Evolutionary conservation across 1,140 invertebrate genomes (phyloP), one percentile per base, ranked within the genome.

Genomic region (Sinella curviseta): DNA sequence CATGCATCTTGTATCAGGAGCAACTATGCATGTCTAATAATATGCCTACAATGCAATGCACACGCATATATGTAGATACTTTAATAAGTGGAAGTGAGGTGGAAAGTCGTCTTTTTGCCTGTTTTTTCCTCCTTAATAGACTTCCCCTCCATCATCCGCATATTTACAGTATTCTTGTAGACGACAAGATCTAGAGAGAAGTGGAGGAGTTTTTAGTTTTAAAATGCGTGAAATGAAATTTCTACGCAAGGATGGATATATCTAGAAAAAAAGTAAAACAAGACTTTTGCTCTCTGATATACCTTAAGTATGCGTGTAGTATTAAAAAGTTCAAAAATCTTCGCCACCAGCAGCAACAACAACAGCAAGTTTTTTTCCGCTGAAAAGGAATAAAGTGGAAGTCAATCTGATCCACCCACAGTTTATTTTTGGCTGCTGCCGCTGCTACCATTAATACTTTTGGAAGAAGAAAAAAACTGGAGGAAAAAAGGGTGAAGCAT

Each of bases 211-310:
- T 70, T 48, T 48, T 12, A 12, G 24, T 70, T 70, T 70, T 70
- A 70, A 70, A 70, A 70, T 70, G 65, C 65, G 65, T 70, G 65
- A 70, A 70, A 70, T 70, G 65, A 70, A 70, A 70, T 70, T 70
- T 14, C 65, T 70, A 70, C 65, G 65, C 65, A 70, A 70, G 65
- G 31, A 14, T 70, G n/a, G 65, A 33, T 70, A 31, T 31, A 4
- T n/a, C 12, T 16, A 60, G 4, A 60, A 48, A 48, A 48, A 20
- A 48, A 48, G 39, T 20, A 48, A 48, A 12, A 8, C 39, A 20
- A 12, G 39, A 20, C 39, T 48, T 48, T 48, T 20, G 39, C 39
- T 48, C 39, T 48, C 20, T 48, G 20, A 12, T 20, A 48, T 48
- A 48, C 8, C 8, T 48, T 12, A 48, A 48, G 20, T 48, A 48